Evolutionary conservation across 2,888 invertebrate genomes (phyloP).

Genomic region (Choreutis nemorana): DNA sequence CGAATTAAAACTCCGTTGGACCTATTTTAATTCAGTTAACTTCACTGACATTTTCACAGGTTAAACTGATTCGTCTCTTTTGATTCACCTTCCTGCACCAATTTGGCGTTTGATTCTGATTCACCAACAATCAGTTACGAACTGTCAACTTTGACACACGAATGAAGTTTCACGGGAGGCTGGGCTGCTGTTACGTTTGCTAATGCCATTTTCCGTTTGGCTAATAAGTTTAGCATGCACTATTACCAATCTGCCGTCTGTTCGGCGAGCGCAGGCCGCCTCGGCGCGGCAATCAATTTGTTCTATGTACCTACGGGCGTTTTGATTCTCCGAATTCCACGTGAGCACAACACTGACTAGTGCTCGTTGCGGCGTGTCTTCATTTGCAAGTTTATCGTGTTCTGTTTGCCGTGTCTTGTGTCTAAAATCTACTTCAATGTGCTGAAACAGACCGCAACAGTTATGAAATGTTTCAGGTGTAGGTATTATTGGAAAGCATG

Average conservation of each 20-base stretch:
- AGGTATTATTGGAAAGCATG: background rate
- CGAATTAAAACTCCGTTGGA: conserved; percentile 37
- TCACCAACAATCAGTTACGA: conserved; percentile 59
- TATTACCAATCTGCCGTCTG: conserved; percentile 60
- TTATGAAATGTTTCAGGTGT: background rate
- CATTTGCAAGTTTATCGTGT: conserved; percentile 45
- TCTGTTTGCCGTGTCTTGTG: conserved; percentile 24
- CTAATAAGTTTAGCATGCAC: conserved; percentile 64
- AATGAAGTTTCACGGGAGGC: conserved; percentile 48
- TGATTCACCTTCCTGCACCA: conserved; percentile 33
- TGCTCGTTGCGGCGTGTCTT: conserved; percentile 43
- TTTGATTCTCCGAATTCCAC: conserved; percentile 54
- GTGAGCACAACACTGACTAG: conserved; percentile 30
- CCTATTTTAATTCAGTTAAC: conserved; percentile 23
- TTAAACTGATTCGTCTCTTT: conserved; percentile 28
- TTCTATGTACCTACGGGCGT: conserved; percentile 55
- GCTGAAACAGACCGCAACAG: background rate
- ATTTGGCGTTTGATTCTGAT: conserved; percentile 55
- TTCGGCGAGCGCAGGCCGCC: conserved; percentile 34
- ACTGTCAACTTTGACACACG: conserved; percentile 52
- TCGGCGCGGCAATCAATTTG: conserved; percentile 58
- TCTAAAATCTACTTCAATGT: too few relatives aligned
- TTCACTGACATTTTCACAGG: conserved; percentile 17
- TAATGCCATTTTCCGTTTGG: conserved; percentile 64
- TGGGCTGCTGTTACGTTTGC: conserved; percentile 39